A percentile compares a stretch with the other conserved stretches of the same genome.
Evolutionary conservation across 2,113 vertebrate species (phyloP).

Genomic region (Podocnemis expansa): DNA sequence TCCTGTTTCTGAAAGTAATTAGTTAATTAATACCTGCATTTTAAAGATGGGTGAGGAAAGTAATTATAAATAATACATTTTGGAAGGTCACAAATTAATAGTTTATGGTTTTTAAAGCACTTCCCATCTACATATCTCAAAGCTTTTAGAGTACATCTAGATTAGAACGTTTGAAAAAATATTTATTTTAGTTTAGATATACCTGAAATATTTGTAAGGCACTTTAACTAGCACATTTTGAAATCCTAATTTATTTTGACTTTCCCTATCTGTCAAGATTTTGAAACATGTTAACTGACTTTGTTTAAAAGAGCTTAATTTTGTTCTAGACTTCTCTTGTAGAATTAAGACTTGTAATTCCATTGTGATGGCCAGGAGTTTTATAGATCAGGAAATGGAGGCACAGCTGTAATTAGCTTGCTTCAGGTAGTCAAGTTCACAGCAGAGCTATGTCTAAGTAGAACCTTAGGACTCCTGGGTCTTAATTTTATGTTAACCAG

Average conservation of each 20-base stretch:
- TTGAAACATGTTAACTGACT: neutral
- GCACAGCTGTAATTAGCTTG: neutral
- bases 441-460: conserved; percentile 48
- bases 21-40: neutral
- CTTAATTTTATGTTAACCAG: conserved; percentile 38
- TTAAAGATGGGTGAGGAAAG: neutral
- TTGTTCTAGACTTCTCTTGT: neutral
- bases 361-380: neutral
- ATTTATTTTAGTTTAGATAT: neutral
- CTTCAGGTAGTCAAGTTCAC: conserved; percentile 63
- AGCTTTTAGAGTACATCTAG: neutral
- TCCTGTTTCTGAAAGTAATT: neutral
- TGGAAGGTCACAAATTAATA: neutral
- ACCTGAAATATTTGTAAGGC: neutral
- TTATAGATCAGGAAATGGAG: neutral
- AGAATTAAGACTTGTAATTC: neutral
- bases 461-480: conserved; percentile 9
- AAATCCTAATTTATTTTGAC: neutral
- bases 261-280: neutral
- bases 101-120: neutral
- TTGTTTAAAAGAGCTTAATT: neutral
- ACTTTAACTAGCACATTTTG: fast-evolving
- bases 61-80: neutral
- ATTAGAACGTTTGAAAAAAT: neutral
- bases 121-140: neutral